A percentile compares a stretch with the other conserved stretches of the same genome.
These are phyloP conservation scores for Capitella teleta DNA, from an alignment of 1,140 invertebrate species.

Conservation along the genomic window DNA sequence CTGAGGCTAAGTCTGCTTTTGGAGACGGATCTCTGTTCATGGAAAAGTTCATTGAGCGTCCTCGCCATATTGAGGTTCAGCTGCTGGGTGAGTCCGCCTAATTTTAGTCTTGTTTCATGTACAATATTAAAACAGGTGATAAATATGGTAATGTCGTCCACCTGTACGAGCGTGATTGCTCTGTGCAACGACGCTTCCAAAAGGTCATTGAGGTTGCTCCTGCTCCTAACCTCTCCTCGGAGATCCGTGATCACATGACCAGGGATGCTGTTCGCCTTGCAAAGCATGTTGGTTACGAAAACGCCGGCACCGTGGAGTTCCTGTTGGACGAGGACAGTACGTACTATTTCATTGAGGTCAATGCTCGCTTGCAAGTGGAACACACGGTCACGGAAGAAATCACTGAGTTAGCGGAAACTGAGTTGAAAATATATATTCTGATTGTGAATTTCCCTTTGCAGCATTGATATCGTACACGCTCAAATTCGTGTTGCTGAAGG, in stretches of 20 bases:
- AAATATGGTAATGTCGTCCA: constrained; percentile 92
- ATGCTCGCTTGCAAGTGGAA: constrained; percentile 95
- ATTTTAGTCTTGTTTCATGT: neutral
- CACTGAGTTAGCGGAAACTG: constrained; percentile 78
- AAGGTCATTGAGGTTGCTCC: constrained; percentile 97
- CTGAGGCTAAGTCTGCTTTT: constrained; percentile 90
- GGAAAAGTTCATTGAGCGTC: constrained; percentile 95
- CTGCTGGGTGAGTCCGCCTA: constrained; percentile 67
- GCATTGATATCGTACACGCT: constrained; percentile 93
- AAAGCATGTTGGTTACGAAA: constrained; percentile 80
- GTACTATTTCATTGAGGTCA: constrained; percentile 99
- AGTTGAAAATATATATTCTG: too few species aligned
- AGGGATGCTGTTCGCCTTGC: constrained; percentile 82
- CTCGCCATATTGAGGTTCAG: constrained; percentile 97
- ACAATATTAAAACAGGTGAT: too few species aligned
- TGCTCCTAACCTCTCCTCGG: constrained; percentile 67
- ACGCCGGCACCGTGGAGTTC: constrained; percentile 98
- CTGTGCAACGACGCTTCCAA: constrained; percentile 94
- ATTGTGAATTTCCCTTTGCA: too few species aligned
- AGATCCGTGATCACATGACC: constrained; percentile 75
- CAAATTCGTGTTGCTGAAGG: constrained; percentile 95
- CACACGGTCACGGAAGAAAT: constrained; percentile 99
- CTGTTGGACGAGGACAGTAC: constrained; percentile 81
- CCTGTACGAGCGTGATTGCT: constrained; percentile 94
- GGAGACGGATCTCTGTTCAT: constrained; percentile 98